phyloP scores from a whole-genome alignment of 30 jellyfish, hydroid and myxozoan genomes.

The Sanderia malayensis region DNA sequence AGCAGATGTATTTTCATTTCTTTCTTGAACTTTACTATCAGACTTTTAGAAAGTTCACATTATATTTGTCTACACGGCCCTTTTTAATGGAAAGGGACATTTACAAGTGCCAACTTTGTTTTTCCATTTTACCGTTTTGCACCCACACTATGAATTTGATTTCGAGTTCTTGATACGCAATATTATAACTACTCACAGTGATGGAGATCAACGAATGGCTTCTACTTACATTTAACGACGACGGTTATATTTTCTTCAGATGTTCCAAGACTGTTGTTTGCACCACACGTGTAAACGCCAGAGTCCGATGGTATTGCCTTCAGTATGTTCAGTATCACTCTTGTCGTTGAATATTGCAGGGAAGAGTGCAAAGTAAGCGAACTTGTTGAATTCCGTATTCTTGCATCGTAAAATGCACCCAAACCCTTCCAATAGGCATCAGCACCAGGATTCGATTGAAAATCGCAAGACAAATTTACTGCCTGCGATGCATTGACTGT shows the following conservation, averaged over 20 bases:
- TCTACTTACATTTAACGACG: conserved; percentile 12
- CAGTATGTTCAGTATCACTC: background rate
- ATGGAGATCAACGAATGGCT: no score
- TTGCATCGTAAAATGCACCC: background rate
- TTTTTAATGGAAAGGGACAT: no score
- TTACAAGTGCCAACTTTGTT: no score
- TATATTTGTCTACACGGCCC: no score
- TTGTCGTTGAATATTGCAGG: background rate
- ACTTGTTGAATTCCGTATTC: background rate
- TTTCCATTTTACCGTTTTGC: no score
- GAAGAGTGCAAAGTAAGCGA: background rate
- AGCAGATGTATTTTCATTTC: no score
- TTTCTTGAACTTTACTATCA: no score
- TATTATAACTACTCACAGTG: no score
- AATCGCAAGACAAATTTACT: background rate
- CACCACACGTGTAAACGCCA: conserved; percentile 24
- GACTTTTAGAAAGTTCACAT: no score
- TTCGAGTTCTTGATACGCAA: no score
- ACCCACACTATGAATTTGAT: no score
- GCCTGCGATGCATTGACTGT: background rate
- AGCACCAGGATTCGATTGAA: background rate
- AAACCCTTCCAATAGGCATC: background rate
- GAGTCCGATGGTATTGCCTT: background rate
- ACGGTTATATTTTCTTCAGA: conserved; percentile 1
- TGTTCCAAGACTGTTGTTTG: conserved; percentile 11